Percentiles rank a stretch among this genome's conserved stretches.
Evolutionary conservation across 1,140 invertebrate genomes (phyloP).

Genomic region (Nasonia giraulti): DNA sequence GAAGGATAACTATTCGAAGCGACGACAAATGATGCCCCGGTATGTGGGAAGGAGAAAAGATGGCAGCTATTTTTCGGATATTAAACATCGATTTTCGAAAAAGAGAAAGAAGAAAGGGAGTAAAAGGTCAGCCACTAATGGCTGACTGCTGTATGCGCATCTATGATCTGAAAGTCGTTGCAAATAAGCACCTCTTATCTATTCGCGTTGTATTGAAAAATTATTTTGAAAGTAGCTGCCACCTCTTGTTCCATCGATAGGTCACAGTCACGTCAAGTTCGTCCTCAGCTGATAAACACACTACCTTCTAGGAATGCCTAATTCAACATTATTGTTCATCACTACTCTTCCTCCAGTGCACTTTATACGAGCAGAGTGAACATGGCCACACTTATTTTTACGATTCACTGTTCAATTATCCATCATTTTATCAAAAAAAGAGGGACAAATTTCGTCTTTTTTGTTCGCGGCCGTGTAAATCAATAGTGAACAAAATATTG

Average conservation of each 20-base stretch:
- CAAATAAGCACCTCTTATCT: not conserved
- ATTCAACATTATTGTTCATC: slow-evolving; percentile 4
- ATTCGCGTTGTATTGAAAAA: not conserved
- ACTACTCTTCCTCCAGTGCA: slow-evolving; percentile 18
- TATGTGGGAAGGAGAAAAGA: not conserved
- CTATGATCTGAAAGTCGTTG: not conserved
- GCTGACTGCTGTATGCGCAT: not conserved
- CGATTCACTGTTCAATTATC: not conserved
- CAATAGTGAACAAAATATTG: slow-evolving; percentile 33
- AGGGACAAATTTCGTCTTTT: not conserved
- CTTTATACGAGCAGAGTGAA: slow-evolving; percentile 27
- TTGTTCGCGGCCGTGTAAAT: not conserved
- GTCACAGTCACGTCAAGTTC: slow-evolving; percentile 32
- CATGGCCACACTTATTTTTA: slow-evolving; percentile 27
- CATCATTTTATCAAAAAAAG: not conserved
- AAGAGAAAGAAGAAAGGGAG: not conserved
- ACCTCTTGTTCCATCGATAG: not conserved
- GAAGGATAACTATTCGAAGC: slow-evolving; percentile 41
- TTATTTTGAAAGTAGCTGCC: slow-evolving; percentile 20
- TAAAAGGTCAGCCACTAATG: not conserved
- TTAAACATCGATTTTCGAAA: slow-evolving; percentile 16
- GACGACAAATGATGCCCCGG: slow-evolving; percentile 15
- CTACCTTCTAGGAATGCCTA: slow-evolving; percentile 30
- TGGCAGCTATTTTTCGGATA: slow-evolving; percentile 31
- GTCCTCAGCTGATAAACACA: slow-evolving; percentile 13